Conservation (phyloP, 2,113 vertebrate species). For the Dicrurus megarhynchus region DNA sequence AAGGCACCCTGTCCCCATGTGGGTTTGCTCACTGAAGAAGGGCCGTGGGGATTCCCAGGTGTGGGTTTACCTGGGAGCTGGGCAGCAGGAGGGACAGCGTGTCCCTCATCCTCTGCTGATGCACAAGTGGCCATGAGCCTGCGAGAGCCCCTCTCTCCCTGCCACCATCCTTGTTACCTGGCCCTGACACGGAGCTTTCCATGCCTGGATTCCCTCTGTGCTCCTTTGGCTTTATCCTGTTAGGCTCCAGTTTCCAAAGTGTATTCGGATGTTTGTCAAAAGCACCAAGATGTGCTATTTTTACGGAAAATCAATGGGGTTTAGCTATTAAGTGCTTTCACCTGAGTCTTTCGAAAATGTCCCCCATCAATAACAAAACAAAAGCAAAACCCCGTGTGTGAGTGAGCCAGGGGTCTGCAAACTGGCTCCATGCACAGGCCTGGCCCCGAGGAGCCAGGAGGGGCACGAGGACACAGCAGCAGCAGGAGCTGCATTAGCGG, state of each 20-base stretch:
- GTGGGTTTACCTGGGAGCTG: not conserved
- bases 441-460: not conserved
- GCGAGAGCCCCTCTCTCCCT: not conserved
- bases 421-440: not conserved
- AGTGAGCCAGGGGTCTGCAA: not conserved
- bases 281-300: not conserved
- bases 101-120: not conserved
- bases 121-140: not conserved
- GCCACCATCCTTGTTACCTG: fast-evolving
- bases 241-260: not conserved
- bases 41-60: not conserved
- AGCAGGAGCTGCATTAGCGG: not conserved
- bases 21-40: not conserved
- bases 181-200: fast-evolving
- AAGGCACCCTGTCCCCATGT: fast-evolving
- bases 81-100: not conserved
- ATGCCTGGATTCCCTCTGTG: not conserved
- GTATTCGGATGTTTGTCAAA: not conserved
- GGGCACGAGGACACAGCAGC: not conserved
- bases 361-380: not conserved
- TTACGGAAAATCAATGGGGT: conserved; percentile 42
- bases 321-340: conserved; percentile 37
- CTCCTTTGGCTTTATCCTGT: conserved; percentile 10
- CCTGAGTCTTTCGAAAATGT: not conserved
- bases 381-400: not conserved